Evolutionary conservation across 2,797 vertebrate species (phyloP), one percentile per base, ranked within the genome.

Genomic region (Vireo griseus): DNA sequence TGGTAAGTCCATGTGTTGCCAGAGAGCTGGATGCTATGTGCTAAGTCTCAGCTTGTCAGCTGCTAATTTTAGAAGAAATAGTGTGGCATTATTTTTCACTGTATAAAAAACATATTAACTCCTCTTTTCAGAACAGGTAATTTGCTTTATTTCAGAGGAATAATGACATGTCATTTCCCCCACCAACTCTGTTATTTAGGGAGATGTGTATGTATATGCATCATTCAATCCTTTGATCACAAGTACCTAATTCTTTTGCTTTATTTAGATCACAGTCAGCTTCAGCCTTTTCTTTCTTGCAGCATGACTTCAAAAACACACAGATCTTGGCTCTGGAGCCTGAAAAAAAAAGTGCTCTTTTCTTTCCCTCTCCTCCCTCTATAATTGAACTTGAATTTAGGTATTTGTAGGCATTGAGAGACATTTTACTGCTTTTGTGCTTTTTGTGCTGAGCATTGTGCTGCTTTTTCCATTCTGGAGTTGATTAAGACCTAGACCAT

Each of bases 191-290:
- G 7, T 95, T 96, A 92, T 95, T 96, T 94, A 83, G 51, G 37
- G 65, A 87, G 61, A 88, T 91, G 65, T 95, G 86, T 96, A 45
- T 92, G 90, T 93, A 45, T 92, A 90, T 93, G 78, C 92, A 93
- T 88, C 92, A 80, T 78, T 95, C 95, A 95, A 18, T 72, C 39
- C 81, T 96, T 96, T 96, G 94, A 96, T 95, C 94, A 94, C 74
- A 88, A 83, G 69, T 90, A 91, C 81, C 47, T 87, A 72, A 83
- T 92, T 92, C 86, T 87, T 93, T 65, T 83, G 57, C 72, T 91
- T 80, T 96, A 89, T 95, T 93, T 96, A 96, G 94, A 91, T 94
- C 83, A 92, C 75, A 77, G 50, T 93, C 78, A 89, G 86, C 54
- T 94, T 93, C 92, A 88, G 83, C 58, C 33, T 94, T 94, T 89